Evolutionary conservation across 2,888 invertebrate species (phyloP).

Genomic region (Macrophya annulata): DNA sequence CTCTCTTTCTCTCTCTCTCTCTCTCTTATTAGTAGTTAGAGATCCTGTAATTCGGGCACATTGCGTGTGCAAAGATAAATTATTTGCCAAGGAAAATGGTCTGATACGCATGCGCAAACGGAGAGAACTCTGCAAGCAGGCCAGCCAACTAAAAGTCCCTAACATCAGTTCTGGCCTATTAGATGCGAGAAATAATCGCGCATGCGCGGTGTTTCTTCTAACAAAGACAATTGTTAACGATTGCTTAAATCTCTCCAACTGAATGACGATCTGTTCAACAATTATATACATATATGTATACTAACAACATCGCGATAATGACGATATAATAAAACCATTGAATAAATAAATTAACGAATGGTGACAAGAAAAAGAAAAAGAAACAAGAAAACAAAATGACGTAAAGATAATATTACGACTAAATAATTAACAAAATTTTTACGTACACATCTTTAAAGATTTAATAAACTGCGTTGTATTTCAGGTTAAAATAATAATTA

Average conservation of each 20-base stretch:
- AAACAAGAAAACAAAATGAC: not conserved
- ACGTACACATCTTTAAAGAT: not conserved
- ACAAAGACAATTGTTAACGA: not conserved
- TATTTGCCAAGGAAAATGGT: not conserved
- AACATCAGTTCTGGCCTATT: not conserved
- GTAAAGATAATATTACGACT: not conserved
- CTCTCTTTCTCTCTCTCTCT: no score
- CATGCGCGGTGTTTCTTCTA: not conserved
- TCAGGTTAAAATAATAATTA: not conserved
- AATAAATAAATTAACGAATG: no score
- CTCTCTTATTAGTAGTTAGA: not conserved
- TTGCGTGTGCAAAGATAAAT: not conserved
- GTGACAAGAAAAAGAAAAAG: no score
- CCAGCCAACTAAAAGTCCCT: not conserved
- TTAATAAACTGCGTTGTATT: not conserved
- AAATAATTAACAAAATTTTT: not conserved
- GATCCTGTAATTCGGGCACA: not conserved
- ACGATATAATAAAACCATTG: not conserved
- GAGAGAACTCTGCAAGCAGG: not conserved
- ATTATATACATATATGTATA: not conserved
- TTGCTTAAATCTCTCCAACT: not conserved
- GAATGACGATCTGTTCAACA: not conserved
- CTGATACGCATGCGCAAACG: not conserved
- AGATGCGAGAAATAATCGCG: not conserved
- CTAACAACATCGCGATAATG: not conserved